Evolutionary conservation across 1,140 invertebrate species (phyloP), one percentile per base, ranked within the genome.

Genomic region (Drosophila miranda): DNA sequence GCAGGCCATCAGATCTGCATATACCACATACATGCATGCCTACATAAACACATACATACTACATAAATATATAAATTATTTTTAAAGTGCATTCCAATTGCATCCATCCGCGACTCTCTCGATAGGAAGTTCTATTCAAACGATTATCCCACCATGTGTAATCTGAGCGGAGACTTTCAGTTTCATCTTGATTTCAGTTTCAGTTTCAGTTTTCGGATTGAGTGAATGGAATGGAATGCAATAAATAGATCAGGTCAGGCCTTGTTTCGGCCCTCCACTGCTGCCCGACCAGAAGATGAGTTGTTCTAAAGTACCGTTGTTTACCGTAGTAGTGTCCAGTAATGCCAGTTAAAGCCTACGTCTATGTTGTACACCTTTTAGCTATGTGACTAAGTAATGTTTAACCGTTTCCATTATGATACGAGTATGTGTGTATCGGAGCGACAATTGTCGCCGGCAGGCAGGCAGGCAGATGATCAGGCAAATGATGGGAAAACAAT

Each of bases 141-240:
- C 84, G 84, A 88, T 88, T 88, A 88, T 88, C 84, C 84, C 84
- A 88, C 84, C 84, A 88, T 82, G 74, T 83, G 83, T 54, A 59
- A 75, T 49, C 57, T 61, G 42, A 69, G 58, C 53, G 53, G 34
- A 58, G 43, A 70, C 23, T 67, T 68, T 68, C 23, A 63, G 57
- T 66, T 56, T 74, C 21, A 51, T 68, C 62, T 70, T 30, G 51
- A 43, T 13, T 13, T 38, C 11, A 5, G 34, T 38, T 5, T 38
- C 34, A 23, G 34, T 11, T 50, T 66, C 51, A 51, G 23, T 11
- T 28, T 21, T 26, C 9, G 48, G 34, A 42, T 55, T 23, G 7
- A 38, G 43, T 38, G 30, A 34, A 38, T 38, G 28, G 28, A 30
- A 3, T 30, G 7, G 2, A 9, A 30, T 26, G 23, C 23, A 26